phyloP scores from a whole-genome alignment of 2,113 vertebrate species.

The Cyprinodon tularosa region DNA sequence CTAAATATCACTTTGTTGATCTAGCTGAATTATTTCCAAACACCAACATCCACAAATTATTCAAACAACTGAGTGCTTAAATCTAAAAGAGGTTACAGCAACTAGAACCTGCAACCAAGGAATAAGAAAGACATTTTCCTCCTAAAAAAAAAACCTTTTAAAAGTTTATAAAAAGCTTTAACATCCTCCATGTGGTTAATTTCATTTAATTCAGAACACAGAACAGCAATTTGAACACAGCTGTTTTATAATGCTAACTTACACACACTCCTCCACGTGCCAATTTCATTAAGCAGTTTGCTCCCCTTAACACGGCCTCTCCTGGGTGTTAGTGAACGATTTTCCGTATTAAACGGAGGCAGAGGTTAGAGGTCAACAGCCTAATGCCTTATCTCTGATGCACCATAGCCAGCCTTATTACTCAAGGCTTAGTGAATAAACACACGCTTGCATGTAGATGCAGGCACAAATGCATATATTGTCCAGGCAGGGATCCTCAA shows the following conservation, averaged over 20 bases:
- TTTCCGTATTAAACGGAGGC: constrained; percentile 66
- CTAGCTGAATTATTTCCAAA: neutral
- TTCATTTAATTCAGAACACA: constrained; percentile 38
- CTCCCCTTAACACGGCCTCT: constrained; percentile 62
- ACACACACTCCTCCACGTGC: constrained; percentile 23
- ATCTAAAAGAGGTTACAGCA: neutral
- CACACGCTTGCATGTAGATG: constrained; percentile 34
- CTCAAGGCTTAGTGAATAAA: constrained; percentile 67
- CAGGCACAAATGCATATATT: constrained; percentile 55
- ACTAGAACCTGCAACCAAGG: neutral
- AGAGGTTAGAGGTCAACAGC: constrained; percentile 70
- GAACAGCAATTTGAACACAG: constrained; percentile 51
- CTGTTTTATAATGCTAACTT: constrained; percentile 38
- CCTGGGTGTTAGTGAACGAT: constrained; percentile 63
- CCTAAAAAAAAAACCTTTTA: neutral
- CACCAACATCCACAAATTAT: neutral
- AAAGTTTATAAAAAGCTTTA: constrained; percentile 14
- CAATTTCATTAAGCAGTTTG: constrained; percentile 65
- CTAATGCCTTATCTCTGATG: constrained; percentile 77
- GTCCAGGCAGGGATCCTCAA: constrained; percentile 31
- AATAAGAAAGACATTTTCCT: neutral
- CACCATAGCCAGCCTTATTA: constrained; percentile 74
- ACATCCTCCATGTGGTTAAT: constrained; percentile 9
- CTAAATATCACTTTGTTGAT: neutral
- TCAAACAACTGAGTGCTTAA: neutral